Base-by-base conservation (phyloP, 2,888 invertebrate genomes). In the Drosophila bunnanda region DNA sequence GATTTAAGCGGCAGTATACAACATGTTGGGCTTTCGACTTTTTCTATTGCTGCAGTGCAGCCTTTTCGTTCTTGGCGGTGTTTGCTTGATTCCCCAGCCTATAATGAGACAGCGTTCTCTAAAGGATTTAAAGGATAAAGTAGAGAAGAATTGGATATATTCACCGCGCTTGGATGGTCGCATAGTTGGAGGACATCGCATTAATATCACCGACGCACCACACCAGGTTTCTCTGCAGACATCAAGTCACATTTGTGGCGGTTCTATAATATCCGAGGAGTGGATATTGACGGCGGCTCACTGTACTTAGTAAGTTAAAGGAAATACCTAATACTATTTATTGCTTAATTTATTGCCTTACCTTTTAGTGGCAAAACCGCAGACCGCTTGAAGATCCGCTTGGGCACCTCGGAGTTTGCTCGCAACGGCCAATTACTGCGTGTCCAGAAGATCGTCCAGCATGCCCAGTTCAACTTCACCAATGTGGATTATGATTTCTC, bases 401-500 rank as follows among this genome's bases (percentile, higher is more conserved):
- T 93, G 12, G 95, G 95, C 2, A 94, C 94, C 7, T 93, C 94
- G 0, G 93, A 92, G 39, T 92, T 90, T 20, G 84, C 91, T 0
- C 48, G 79, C 0, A 94, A 94, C 0, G 95, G 95, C 0, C 77
- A 91, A 36, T 5, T 95, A 0, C 90, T 94, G 8, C 91, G 92
- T 13, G 93, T 95, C 0, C 92, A 92, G 0, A 92, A 93, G 52
- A 85, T 94, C 9, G 80, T 93, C 2, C 92, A 92, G 62, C 94
- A 95, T 75, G 93, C 93, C 15, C 90, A 92, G 10, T 95, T 94
- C 79, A 91, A 92, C 13, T 95, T 93, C 74, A 91, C 92, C 15
- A 93, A 91, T 57, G 94, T 94, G 89, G 94, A 95, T 67, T 94
- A 93, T 62, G 95, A 95, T 58, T 93, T 94, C 36, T 94, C 95